Conservation (phyloP, 2,113 vertebrate genomes). For the Actenoides hombroni region DNA sequence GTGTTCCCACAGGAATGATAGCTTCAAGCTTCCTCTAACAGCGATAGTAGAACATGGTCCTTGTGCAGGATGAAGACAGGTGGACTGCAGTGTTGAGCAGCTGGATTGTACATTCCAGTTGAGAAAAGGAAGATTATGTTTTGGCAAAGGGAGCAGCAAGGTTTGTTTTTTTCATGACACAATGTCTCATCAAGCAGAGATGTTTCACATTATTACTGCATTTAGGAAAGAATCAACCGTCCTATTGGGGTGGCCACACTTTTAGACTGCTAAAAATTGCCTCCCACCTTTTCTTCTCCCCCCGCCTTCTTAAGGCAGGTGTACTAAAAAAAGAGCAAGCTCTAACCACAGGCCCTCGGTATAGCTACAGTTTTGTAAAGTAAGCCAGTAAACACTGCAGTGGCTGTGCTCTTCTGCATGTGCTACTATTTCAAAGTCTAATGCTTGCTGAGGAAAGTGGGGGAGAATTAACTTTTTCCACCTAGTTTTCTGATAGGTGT, state of each 20-base stretch:
- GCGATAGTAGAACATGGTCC: not conserved
- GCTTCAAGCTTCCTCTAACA: not conserved
- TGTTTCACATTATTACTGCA: not conserved
- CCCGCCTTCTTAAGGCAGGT: not conserved
- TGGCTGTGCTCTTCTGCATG: not conserved
- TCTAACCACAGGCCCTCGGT: not conserved
- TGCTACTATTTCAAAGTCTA: not conserved
- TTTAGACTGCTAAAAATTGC: not conserved
- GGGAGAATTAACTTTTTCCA: not conserved
- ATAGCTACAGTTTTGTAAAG: not conserved
- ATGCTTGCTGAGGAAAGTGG: not conserved
- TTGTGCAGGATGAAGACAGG: not conserved
- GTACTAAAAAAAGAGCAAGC: not conserved
- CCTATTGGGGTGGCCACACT: not conserved
- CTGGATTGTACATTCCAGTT: not conserved
- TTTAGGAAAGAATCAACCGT: not conserved
- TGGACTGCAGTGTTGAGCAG: not conserved
- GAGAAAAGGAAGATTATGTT: not conserved
- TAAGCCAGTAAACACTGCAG: not conserved
- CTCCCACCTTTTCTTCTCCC: accelerated
- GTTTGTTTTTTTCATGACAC: not conserved
- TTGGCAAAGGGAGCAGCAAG: not conserved
- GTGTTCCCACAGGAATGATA: constrained; percentile 13
- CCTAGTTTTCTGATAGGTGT: not conserved
- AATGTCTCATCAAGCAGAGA: not conserved